Conservation (phyloP, 2,888 invertebrate species). For the Cremastobaeus sp. region DNA sequence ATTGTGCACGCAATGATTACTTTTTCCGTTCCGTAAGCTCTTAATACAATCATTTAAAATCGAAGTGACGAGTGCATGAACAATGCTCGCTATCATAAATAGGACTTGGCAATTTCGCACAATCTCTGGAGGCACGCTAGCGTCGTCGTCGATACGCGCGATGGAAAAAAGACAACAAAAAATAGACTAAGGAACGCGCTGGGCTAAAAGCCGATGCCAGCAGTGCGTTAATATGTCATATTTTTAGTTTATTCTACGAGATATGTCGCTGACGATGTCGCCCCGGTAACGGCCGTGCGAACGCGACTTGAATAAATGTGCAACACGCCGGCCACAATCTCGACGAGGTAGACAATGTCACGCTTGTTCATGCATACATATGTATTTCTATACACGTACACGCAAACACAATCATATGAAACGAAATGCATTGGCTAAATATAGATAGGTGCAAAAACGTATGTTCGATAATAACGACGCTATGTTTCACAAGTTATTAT, state of each 20-base stretch:
- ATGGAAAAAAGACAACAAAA: slow-evolving; percentile 6
- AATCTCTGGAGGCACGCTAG: slow-evolving; percentile 32
- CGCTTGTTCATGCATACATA: slow-evolving; percentile 8
- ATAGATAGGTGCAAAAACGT: slow-evolving; percentile 23
- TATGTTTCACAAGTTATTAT: slow-evolving; percentile 26
- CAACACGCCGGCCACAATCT: slow-evolving; percentile 34
- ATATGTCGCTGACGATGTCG: slow-evolving; percentile 38
- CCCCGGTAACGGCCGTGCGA: slow-evolving; percentile 19
- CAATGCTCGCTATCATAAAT: slow-evolving; percentile 23
- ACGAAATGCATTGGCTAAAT: slow-evolving; percentile 26
- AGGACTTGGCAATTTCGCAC: slow-evolving; percentile 22
- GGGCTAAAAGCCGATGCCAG: slow-evolving; percentile 40
- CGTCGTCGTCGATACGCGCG: slow-evolving; percentile 26
- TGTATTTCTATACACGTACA: neutral
- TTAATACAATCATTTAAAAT: too few species aligned
- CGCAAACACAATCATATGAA: neutral
- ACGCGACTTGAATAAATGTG: slow-evolving; percentile 43
- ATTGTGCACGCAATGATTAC: too few species aligned
- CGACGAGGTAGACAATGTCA: slow-evolving; percentile 33
- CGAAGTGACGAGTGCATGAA: too few species aligned
- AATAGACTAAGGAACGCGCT: slow-evolving; percentile 3
- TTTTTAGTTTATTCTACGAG: slow-evolving; percentile 38
- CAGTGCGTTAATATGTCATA: slow-evolving; percentile 49
- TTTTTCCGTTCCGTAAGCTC: too few species aligned
- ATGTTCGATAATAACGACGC: slow-evolving; percentile 24